Conservation (phyloP, 2,888 invertebrate genomes). For the Monochamus alternatus region DNA sequence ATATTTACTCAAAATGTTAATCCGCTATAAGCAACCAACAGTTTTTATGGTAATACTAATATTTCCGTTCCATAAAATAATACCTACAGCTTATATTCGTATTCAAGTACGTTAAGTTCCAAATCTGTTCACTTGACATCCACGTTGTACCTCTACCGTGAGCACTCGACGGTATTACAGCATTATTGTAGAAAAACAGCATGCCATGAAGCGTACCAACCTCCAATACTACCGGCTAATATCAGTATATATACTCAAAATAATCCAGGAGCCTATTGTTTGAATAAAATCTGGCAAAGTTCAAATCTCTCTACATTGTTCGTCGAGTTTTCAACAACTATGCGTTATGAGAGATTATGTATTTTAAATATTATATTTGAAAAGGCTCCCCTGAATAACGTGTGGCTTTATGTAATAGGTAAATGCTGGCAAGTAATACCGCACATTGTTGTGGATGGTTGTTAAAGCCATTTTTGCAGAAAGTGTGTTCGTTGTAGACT, state of each 20-base stretch:
- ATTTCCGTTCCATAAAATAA: not conserved
- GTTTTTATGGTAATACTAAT: too few relatives aligned
- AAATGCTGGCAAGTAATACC: not conserved
- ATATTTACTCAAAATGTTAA: too few relatives aligned
- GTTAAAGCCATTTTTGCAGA: not conserved
- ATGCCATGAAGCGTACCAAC: slow-evolving; percentile 16
- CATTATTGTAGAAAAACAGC: slow-evolving; percentile 20
- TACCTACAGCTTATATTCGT: not conserved
- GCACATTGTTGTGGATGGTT: slow-evolving; percentile 10
- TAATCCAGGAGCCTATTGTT: slow-evolving; percentile 45
- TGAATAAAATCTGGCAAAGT: slow-evolving; percentile 44
- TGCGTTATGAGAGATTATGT: slow-evolving; percentile 40
- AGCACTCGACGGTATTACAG: slow-evolving; percentile 5
- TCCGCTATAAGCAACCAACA: too few relatives aligned
- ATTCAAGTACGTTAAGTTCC: not conserved
- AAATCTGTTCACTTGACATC: slow-evolving; percentile 9
- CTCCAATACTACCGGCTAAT: slow-evolving; percentile 34
- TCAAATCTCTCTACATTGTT: slow-evolving; percentile 46
- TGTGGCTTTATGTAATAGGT: not conserved
- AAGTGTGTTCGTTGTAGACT: not conserved
- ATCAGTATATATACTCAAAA: slow-evolving; percentile 42
- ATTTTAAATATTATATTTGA: slow-evolving; percentile 40
- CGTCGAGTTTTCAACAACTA: slow-evolving; percentile 47
- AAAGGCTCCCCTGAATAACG: not conserved
- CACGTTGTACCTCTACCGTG: slow-evolving; percentile 12